Conservation (phyloP, 2,113 vertebrate species). For the Castor canadensis region DNA sequence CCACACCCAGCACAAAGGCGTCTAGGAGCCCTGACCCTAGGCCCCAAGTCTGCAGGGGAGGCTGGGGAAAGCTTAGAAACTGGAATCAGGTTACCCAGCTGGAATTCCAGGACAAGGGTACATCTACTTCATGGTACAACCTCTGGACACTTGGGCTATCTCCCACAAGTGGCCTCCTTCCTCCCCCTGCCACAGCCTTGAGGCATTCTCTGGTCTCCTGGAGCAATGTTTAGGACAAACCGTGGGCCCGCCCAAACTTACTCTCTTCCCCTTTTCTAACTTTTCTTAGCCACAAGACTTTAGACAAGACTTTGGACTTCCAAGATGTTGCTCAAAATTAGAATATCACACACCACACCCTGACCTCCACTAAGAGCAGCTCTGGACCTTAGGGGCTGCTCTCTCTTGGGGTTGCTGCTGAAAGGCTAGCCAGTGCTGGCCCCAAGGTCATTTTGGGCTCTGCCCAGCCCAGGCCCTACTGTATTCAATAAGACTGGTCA, state of each 20-base stretch:
- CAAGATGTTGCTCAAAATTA: neutral
- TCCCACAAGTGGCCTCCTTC: neutral
- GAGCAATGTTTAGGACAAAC: neutral
- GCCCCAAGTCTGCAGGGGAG: neutral
- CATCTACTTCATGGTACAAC: rapidly evolving
- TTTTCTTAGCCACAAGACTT: neutral
- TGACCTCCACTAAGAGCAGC: neutral
- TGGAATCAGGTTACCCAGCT: neutral
- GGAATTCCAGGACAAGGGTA: neutral
- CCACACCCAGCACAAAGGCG: too few relatives aligned
- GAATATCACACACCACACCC: neutral
- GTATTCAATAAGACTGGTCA: neutral
- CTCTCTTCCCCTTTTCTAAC: neutral
- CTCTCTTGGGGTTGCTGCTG: neutral
- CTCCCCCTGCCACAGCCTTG: neutral
- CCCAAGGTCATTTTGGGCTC: neutral
- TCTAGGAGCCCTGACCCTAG: neutral
- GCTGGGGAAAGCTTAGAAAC: neutral
- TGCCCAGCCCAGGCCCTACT: neutral
- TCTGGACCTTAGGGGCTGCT: neutral
- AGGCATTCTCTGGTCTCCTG: neutral
- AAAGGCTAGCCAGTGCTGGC: neutral
- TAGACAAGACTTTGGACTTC: neutral
- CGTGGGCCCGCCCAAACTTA: too few relatives aligned
- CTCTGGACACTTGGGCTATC: rapidly evolving